Percentiles rank a stretch among this genome's conserved stretches.
Conservation (phyloP, 2,797 vertebrate species). For the Decapterus maruadsi region DNA sequence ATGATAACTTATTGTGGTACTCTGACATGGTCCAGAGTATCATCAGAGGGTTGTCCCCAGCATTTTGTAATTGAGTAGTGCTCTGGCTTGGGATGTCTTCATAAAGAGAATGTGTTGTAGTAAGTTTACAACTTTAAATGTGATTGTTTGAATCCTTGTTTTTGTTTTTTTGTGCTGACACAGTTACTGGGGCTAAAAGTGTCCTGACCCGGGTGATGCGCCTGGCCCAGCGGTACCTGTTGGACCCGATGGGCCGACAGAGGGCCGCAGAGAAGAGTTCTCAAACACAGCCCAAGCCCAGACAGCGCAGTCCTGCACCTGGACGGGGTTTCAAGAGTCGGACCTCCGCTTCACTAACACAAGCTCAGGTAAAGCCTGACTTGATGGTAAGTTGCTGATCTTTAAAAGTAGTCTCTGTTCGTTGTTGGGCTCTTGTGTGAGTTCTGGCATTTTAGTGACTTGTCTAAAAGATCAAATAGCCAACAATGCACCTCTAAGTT, state of each 20-base stretch:
- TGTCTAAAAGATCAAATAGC: no score
- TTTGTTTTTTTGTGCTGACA: constrained; percentile 35
- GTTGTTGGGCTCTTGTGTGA: no score
- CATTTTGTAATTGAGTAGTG: constrained; percentile 8
- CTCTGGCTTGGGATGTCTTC: not conserved
- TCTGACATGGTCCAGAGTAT: constrained; percentile 11
- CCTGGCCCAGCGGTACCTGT: constrained; percentile 75
- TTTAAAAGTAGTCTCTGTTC: no score
- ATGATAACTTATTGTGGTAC: constrained; percentile 54
- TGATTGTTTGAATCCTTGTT: not conserved
- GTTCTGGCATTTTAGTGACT: no score
- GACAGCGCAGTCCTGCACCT: constrained; percentile 45
- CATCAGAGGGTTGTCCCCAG: constrained; percentile 10
- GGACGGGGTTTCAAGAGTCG: constrained; percentile 44
- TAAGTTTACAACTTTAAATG: not conserved
- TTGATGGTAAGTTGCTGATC: no score
- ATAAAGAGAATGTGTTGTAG: not conserved
- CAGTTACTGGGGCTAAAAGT: constrained; percentile 58
- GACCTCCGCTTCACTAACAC: constrained; percentile 58
- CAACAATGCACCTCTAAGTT: no score
- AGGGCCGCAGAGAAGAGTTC: constrained; percentile 33
- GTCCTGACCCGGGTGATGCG: constrained; percentile 73
- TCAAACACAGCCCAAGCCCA: constrained; percentile 39
- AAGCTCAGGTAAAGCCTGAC: constrained; percentile 67
- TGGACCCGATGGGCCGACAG: constrained; percentile 58